Evolutionary conservation across 2,888 invertebrate genomes (phyloP), one percentile per base, ranked within the genome.

Genomic region (Cremastobaeus sp.): DNA sequence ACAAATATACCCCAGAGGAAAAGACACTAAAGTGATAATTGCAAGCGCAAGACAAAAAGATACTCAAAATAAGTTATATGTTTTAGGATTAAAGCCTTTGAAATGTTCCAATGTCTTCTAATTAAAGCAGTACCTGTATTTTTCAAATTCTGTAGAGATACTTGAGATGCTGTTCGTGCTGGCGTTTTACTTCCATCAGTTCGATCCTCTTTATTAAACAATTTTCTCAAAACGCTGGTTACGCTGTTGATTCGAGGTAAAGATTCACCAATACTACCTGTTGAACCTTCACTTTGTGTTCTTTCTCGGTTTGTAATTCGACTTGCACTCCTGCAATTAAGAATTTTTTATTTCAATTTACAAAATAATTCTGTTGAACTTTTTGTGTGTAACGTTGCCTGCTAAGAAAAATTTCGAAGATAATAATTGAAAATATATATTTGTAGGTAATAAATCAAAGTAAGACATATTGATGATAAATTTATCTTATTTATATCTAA

Each of bases 221-320:
- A 89, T 75, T 94, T 90, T 83, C 93, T 94, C 4, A 95, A 87
- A 82, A 94, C 92, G 8, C 92, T 94, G 0, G 95, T 93, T 28
- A 95, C 94, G 0, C 95, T 95, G 80, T 92, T 93, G 0, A 92
- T 92, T 47, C 95, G 89, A 0, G 93, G 91, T 80, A 95, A 88
- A 0, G 92, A 91, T 9, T 90, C 91, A 59, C 89, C 85, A 17
- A 88, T 77, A 54, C 85, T 87, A 34, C 87, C 77, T 2, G 84
- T 85, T 1, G 87, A 87, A 3, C 87, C 86, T 1, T 78, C 80
- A 55, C 83, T 86, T 12, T 84, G 59, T 5, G 81, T 80, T 11
- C 87, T 81, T 41, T 87, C 87, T 4, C 86, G 79, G 35, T 79
- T 81, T 57, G 86, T 87, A n/a, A 87, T 82, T 65, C 86, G 81